Evolutionary conservation across 2,888 invertebrate genomes (phyloP).

Genomic region (Dermolepida albohirtum): DNA sequence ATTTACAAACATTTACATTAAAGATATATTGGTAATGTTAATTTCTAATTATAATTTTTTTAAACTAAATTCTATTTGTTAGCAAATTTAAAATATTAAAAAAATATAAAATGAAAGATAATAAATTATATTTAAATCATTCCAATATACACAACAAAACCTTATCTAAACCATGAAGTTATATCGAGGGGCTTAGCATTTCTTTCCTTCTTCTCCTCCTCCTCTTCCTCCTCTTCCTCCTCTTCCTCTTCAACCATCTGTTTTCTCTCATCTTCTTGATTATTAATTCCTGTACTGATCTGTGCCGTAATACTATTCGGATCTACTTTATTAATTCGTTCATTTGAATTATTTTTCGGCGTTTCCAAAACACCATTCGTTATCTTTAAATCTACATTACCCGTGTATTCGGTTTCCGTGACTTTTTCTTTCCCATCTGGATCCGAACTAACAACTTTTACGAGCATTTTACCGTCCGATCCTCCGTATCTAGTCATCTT

Average conservation of each 20-base stretch:
- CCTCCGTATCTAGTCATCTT: conserved; percentile 14
- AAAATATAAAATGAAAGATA: background rate
- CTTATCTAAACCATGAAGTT: conserved; percentile 19
- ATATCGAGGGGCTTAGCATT: conserved; percentile 39
- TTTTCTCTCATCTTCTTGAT: conserved; percentile 37
- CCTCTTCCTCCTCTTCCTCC: conserved; percentile 37
- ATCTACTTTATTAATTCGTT: background rate
- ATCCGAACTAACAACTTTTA: conserved; percentile 14
- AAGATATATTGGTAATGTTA: background rate
- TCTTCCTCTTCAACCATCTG: no score
- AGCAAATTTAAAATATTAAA: background rate
- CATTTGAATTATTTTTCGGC: background rate
- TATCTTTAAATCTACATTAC: conserved; percentile 25
- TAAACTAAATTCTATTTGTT: background rate
- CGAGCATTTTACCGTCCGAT: conserved; percentile 10
- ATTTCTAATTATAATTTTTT: background rate
- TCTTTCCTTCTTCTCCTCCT: conserved; percentile 32
- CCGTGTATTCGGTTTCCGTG: conserved; percentile 11
- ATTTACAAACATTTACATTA: background rate
- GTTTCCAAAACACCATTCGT: conserved; percentile 17
- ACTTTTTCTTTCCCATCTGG: conserved; percentile 4
- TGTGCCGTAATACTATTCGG: conserved; percentile 23
- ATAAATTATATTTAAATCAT: background rate
- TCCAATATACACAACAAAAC: background rate
- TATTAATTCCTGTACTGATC: conserved; percentile 8